Conservation (phyloP, 2,797 vertebrate species). For the Echiichthys vipera region DNA sequence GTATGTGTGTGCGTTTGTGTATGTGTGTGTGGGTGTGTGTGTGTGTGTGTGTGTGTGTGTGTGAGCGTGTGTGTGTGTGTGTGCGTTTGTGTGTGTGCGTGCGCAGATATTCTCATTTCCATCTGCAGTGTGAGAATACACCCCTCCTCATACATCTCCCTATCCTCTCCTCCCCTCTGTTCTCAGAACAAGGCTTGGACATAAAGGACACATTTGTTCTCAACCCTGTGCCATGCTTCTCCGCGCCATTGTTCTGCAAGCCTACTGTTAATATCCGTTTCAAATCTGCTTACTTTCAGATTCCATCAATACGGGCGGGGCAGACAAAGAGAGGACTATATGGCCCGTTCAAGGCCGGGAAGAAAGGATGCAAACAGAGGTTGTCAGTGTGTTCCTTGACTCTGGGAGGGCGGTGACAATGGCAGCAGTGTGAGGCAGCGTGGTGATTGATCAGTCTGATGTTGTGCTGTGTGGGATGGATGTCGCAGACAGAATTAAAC, state of each 20-base stretch:
- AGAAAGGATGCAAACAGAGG: conserved; percentile 74
- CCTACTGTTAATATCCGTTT: conserved; percentile 83
- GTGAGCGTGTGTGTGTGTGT: conserved; percentile 4
- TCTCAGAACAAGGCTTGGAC: conserved; percentile 62
- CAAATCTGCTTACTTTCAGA: conserved; percentile 87
- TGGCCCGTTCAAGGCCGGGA: conserved; percentile 45
- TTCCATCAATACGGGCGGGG: conserved; percentile 77
- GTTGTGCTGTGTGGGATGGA: conserved; percentile 62
- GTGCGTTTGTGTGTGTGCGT: neutral
- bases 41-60: conserved; percentile 14
- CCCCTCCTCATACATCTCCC: conserved; percentile 47
- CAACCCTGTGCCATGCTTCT: conserved; percentile 72
- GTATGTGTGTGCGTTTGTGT: conserved; percentile 5
- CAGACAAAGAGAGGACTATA: conserved; percentile 80
- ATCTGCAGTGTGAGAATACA: conserved; percentile 57
- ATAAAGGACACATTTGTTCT: conserved; percentile 83
- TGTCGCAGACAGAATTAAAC: conserved; percentile 61
- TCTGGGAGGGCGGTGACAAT: conserved; percentile 72
- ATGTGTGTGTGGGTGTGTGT: neutral
- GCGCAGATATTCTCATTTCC: conserved; percentile 68
- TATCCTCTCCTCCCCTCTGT: conserved; percentile 37
- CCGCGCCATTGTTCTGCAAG: conserved; percentile 78
- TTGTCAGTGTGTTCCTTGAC: conserved; percentile 70
- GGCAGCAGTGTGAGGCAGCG: conserved; percentile 73
- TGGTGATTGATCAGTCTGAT: conserved; percentile 80